A percentile compares a stretch with the other conserved stretches of the same genome.
phyloP scores from a whole-genome alignment of 2,113 vertebrate genomes.

The Turnix velox region DNA sequence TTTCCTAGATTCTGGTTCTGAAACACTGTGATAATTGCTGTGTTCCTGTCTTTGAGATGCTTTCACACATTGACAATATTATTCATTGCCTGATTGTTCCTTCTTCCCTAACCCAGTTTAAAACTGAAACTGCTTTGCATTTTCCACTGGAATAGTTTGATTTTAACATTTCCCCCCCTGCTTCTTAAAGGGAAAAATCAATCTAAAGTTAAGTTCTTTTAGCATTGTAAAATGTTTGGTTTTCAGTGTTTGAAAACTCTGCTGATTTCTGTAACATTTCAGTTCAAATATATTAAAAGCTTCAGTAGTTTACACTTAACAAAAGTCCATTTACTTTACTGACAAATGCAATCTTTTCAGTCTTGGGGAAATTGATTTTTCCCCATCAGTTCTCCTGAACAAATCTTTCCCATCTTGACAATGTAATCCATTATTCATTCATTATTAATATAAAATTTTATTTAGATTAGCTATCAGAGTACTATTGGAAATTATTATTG shows the following conservation, averaged over 20 bases:
- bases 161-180: neutral
- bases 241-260: neutral
- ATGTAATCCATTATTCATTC: neutral
- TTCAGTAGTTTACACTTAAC: neutral
- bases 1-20: neutral
- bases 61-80: neutral
- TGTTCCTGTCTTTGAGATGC: neutral
- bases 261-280: neutral
- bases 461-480: neutral
- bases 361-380: neutral
- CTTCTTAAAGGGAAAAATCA: neutral
- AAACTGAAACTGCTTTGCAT: neutral
- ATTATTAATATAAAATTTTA: neutral
- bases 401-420: neutral
- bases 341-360: neutral
- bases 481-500: neutral
- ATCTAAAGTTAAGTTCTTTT: neutral
- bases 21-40: neutral
- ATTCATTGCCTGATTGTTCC: neutral
- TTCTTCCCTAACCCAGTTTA: neutral
- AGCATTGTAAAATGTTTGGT: neutral
- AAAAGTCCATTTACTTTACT: neutral
- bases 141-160: neutral
- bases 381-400: neutral
- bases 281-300: neutral